Evolutionary conservation across 2,888 invertebrate genomes (phyloP), one percentile per base, ranked within the genome.

Genomic region (Neoaliturus tenellus): DNA sequence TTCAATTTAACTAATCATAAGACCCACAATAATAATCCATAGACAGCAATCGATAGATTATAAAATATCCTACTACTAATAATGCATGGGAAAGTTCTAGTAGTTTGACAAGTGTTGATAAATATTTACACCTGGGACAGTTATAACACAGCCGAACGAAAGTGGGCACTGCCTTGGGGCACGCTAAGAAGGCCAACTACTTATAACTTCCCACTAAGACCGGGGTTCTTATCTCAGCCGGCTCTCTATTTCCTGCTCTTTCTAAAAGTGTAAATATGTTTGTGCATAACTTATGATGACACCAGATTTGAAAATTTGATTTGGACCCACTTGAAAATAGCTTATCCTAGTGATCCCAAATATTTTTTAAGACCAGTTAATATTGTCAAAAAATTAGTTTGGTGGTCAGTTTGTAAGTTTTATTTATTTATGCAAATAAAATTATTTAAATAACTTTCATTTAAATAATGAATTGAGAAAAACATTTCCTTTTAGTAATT

Each of bases 101-200:
- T n/a, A n/a, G n/a, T n/a, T 4, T 44, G 44, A 44, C 44, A 44
- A 35, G 44, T 8, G 44, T 6, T 44, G 5, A 31, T 28, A 62
- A 62, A 62, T 62, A 62, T 62, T 62, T 25, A 62, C 31, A 31
- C 62, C 31, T 62, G 62, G 28, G 28, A 62, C 62, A 62, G 25
- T 62, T 62, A 25, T 28, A 62, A 62, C 28, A 25, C 62, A 62
- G 31, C 28, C 25, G 31, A 62, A 62, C 62, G 62, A 62, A 62
- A 62, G 28, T 62, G 31, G 62, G 31, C 17, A 5, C 62, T 62
- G 17, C 62, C 62, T 62, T 62, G 62, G 62, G 28, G 17, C 62
- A 62, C 5, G 62, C 31, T 62, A 31, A 62, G 28, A 62, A 62
- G 62, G 62, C 31, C 62, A 31, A 62, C 62, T 62, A 62, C 62